phyloP scores from a whole-genome alignment of 2,797 vertebrate genomes.

The Cossypha caffra region DNA sequence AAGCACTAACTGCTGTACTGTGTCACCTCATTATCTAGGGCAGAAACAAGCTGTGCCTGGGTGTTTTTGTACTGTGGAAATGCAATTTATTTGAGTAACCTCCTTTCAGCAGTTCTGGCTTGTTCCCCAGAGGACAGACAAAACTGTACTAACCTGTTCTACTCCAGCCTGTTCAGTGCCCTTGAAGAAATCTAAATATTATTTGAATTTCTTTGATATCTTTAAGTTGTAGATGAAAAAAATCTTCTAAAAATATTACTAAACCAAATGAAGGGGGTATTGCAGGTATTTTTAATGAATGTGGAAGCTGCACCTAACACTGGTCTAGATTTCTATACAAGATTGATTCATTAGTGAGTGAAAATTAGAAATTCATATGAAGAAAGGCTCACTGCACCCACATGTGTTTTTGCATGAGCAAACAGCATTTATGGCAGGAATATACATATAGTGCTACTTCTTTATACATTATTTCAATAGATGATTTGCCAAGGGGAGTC shows the following conservation, averaged over 20 bases:
- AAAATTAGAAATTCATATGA: not conserved
- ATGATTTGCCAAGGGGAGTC: not conserved
- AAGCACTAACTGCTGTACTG: slow-evolving; percentile 2
- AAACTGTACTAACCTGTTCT: not conserved
- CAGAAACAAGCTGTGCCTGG: slow-evolving; percentile 25
- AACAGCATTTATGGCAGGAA: not conserved
- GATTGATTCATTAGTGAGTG: not conserved
- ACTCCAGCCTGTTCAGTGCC: not conserved
- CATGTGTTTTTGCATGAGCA: not conserved
- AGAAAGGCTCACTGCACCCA: not conserved
- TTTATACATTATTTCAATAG: not conserved
- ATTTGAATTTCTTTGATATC: not conserved
- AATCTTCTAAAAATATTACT: not conserved
- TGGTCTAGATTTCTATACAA: not conserved
- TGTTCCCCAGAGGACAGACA: not conserved
- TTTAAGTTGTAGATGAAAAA: not conserved
- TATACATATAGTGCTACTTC: not conserved
- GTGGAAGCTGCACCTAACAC: not conserved
- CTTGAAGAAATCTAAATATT: not conserved
- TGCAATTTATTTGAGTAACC: slow-evolving; percentile 34
- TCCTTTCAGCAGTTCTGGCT: not conserved
- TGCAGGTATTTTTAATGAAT: not conserved
- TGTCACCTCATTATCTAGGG: slow-evolving; percentile 37
- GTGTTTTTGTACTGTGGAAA: slow-evolving; percentile 1
- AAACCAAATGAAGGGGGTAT: not conserved